Evolutionary conservation across 64 coral and sea anemone species (phyloP).

Genomic region (Montipora foliosa): DNA sequence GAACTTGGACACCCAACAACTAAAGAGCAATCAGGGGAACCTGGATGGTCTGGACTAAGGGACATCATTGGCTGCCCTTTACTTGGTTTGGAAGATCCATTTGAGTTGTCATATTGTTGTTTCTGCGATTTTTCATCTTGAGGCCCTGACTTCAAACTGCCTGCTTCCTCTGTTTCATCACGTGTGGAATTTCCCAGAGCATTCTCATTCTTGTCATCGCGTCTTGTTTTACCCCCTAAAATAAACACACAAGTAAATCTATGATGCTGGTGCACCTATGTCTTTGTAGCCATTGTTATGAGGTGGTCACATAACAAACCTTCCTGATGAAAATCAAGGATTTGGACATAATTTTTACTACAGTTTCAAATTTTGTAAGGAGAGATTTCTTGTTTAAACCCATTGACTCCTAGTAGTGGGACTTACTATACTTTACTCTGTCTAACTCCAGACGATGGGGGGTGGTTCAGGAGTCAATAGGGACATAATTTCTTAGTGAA

Average conservation of each 20-base stretch:
- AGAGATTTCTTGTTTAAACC: too few species aligned
- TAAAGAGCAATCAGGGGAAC: not conserved
- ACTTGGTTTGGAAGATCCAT: not conserved
- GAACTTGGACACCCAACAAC: not conserved
- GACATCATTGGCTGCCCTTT: not conserved
- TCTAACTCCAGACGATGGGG: too few species aligned
- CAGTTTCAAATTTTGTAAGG: too few species aligned
- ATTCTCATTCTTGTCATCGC: not conserved
- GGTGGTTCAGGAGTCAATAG: too few species aligned
- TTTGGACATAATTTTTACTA: too few species aligned
- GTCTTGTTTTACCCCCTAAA: not conserved
- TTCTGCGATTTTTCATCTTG: not conserved
- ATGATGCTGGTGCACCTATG: not conserved
- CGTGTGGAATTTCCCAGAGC: not conserved
- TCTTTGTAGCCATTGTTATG: too few species aligned
- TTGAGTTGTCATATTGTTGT: not conserved
- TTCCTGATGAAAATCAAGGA: too few species aligned
- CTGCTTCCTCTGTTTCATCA: not conserved
- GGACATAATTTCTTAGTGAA: too few species aligned
- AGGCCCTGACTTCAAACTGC: not conserved
- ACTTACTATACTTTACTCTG: too few species aligned
- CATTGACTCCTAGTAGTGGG: too few species aligned
- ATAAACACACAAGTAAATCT: not conserved
- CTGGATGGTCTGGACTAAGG: not conserved
- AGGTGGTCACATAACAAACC: too few species aligned